Percentiles rank a stretch among this genome's conserved stretches.
Conservation (phyloP, 2,113 vertebrate genomes). For the Entomyzon cyanotis region DNA sequence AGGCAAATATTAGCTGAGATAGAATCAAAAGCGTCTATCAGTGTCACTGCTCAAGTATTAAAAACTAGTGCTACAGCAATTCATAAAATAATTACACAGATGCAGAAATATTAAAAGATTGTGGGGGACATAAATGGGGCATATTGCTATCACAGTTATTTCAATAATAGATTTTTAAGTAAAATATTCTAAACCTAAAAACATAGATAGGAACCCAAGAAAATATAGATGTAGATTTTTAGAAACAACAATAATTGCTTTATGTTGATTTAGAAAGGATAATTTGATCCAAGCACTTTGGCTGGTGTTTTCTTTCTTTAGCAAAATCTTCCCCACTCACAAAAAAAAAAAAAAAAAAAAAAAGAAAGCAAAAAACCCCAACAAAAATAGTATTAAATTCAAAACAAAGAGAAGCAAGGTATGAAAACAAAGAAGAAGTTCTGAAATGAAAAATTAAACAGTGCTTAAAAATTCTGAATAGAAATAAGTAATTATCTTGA, state of each 20-base stretch:
- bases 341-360: not conserved
- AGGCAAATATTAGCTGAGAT: not conserved
- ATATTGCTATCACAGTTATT: rapidly evolving
- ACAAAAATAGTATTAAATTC: not conserved
- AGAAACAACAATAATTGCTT: not conserved
- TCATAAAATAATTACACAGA: not conserved
- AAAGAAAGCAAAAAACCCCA: not conserved
- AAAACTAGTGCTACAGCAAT: not conserved
- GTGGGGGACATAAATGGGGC: not conserved
- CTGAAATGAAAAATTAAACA: not conserved
- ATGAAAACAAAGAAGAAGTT: not conserved
- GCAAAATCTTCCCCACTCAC: not conserved
- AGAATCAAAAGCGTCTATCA: not conserved
- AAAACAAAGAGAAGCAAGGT: not conserved
- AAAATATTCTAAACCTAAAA: not conserved
- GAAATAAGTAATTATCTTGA: not conserved
- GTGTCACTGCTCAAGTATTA: not conserved
- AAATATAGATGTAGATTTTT: not conserved
- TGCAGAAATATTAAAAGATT: not conserved
- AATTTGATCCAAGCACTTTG: not conserved
- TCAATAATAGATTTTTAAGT: not conserved
- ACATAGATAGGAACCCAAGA: not conserved
- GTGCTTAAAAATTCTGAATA: not conserved
- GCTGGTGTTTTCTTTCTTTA: not conserved
- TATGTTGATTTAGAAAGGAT: not conserved